A percentile compares a stretch with the other conserved stretches of the same genome.
phyloP scores from a whole-genome alignment of 2,797 vertebrate species.

The Pseudochirops cupreus region DNA sequence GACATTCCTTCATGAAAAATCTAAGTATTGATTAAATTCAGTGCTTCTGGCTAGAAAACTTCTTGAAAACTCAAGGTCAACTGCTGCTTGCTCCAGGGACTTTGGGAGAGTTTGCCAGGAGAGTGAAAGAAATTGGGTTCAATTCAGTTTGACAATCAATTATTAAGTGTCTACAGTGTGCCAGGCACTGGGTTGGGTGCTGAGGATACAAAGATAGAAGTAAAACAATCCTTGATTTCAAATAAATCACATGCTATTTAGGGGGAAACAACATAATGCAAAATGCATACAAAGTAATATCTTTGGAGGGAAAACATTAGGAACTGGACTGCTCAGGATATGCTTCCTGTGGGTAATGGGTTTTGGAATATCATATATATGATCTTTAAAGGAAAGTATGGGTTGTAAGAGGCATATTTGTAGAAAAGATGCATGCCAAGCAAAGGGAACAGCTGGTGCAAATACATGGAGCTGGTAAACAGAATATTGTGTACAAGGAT shows the following conservation, averaged over 20 bases:
- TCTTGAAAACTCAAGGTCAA: neutral
- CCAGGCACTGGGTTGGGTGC: neutral
- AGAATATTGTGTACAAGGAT: neutral
- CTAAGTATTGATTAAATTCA: constrained; percentile 1
- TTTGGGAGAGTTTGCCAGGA: neutral
- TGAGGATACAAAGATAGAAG: neutral
- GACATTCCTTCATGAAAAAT: neutral
- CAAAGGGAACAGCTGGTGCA: too few relatives aligned
- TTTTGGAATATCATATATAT: neutral
- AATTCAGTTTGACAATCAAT: neutral
- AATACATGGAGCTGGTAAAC: neutral
- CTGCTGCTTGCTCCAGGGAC: neutral
- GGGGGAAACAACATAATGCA: neutral
- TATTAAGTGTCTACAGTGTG: neutral
- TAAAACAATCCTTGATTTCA: neutral
- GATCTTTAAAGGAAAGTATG: neutral
- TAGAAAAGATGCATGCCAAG: neutral
- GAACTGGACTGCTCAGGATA: neutral
- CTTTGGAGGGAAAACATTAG: neutral
- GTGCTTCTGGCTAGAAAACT: neutral
- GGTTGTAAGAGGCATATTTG: neutral
- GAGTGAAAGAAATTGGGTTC: neutral
- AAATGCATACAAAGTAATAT: neutral
- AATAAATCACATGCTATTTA: neutral
- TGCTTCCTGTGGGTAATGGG: neutral